Base-by-base conservation (phyloP, 2,797 vertebrate genomes). In the Semotilus atromaculatus region DNA sequence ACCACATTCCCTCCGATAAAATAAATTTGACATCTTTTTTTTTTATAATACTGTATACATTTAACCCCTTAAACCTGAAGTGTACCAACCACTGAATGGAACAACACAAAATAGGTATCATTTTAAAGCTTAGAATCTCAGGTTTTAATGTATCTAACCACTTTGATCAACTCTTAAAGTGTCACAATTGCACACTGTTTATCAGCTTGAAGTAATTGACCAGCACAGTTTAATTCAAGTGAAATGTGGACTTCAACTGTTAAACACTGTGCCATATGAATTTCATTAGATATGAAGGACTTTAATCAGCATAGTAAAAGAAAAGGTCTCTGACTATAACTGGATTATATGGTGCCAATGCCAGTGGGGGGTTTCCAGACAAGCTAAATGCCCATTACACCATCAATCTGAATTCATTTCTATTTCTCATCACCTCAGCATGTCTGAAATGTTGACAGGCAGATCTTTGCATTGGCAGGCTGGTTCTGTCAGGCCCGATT, bases 381-480 rank as follows among this genome's bases (percentile, higher is more conserved):
- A 19, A 76, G 36, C 48, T 29, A 45, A 31, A 80, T 53, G 29
- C 67, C 58, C 82, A 79, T 84, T 77, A 62, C 58, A 60, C 26
- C 51, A 73, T 80, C 36, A 38, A 8, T 68, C 43, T 48, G 13
- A 72, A 71, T 64, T 43, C 10, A 55, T 64, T 81, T 67, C 6
- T 29, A 18, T 60, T 85, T 34, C 74, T 67, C 34, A 64, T 74
- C 78, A 81, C 31, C 78, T 74, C 45, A 72, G 58, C 36, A 18
- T n/a, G 58, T 60, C 45, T 45, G 51, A 76, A 29, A 38, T 68
- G 74, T 23, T 53, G 80, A 64, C 74, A 77, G 86, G 16, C 82
- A 68, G 62, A 85, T 86, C 67, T 91, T 86, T 89, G 67, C 26
- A 83, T 87, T 76, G 79, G 83, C 85, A 51, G 23, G 29, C 58